Evolutionary conservation across 2,888 invertebrate species (phyloP).

Genomic region (Ceratothoa steindachneri): DNA sequence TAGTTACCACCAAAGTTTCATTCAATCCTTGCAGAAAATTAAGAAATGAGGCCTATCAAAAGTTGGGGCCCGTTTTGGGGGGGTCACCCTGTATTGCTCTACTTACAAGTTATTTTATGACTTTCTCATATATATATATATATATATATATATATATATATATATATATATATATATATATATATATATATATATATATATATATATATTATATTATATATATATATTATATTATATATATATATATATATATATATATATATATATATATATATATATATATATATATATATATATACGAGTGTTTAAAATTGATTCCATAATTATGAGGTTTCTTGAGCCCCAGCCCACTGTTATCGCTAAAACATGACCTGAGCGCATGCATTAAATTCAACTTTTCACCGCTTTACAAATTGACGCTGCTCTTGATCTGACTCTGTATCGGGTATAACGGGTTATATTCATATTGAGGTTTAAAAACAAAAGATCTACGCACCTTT

Average conservation of each 20-base stretch:
- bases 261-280: not conserved
- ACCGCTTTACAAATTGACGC: not conserved
- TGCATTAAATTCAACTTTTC: not conserved
- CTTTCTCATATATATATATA: not conserved
- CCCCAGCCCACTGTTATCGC: not conserved
- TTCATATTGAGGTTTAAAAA: not conserved
- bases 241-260: not conserved
- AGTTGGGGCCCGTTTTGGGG: no score
- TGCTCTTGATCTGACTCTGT: not conserved
- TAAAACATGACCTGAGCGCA: not conserved
- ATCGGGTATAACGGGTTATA: not conserved
- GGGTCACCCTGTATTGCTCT: no score
- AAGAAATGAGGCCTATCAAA: no score
- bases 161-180: not conserved
- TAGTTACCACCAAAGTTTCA: no score
- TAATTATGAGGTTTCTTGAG: not conserved
- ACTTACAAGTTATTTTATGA: no score
- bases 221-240: not conserved
- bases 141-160: not conserved
- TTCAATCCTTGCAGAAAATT: no score
- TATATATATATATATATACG: not conserved
- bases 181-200: not conserved
- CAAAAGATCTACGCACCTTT: not conserved
- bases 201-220: not conserved
- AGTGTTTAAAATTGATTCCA: not conserved